Evolutionary conservation across 2,888 invertebrate species (phyloP).

Genomic region (Ecdyonurus torrentis): DNA sequence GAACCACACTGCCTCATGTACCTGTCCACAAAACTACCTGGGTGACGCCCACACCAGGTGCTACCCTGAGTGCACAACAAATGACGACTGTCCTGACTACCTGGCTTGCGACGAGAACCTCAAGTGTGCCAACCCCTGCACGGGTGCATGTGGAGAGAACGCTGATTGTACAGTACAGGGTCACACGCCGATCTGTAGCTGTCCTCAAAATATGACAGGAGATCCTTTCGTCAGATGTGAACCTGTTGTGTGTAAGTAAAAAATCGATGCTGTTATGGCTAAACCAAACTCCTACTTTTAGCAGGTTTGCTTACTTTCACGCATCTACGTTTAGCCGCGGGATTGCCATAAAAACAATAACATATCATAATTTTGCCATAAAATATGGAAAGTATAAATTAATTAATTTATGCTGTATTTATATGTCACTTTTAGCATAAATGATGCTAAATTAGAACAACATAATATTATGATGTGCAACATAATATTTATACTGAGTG

Average conservation of each 20-base stretch:
- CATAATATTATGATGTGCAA: too few species aligned
- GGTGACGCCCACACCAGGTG: slow-evolving; percentile 64
- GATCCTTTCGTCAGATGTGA: slow-evolving; percentile 70
- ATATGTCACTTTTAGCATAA: background rate
- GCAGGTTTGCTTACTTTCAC: too few species aligned
- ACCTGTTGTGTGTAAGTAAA: slow-evolving; percentile 39
- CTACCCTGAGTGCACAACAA: slow-evolving; percentile 60
- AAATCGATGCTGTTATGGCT: too few species aligned
- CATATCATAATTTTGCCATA: background rate
- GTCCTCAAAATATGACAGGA: slow-evolving; percentile 73
- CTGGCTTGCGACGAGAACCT: slow-evolving; percentile 70
- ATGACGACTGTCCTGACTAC: slow-evolving; percentile 62
- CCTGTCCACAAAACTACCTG: slow-evolving; percentile 62
- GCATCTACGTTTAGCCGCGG: too few species aligned
- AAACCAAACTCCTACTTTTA: too few species aligned
- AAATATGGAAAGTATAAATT: background rate
- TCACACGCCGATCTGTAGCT: slow-evolving; percentile 68
- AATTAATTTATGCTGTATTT: background rate
- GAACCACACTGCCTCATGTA: slow-evolving; percentile 59
- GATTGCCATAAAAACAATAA: background rate
- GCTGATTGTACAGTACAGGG: slow-evolving; percentile 61
- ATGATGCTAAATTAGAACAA: too few species aligned
- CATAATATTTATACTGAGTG: too few species aligned
- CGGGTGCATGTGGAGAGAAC: slow-evolving; percentile 55
- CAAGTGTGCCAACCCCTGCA: slow-evolving; percentile 66